Evolutionary conservation across 2,888 invertebrate species (phyloP).

Genomic region (Hydropsyche betteni): DNA sequence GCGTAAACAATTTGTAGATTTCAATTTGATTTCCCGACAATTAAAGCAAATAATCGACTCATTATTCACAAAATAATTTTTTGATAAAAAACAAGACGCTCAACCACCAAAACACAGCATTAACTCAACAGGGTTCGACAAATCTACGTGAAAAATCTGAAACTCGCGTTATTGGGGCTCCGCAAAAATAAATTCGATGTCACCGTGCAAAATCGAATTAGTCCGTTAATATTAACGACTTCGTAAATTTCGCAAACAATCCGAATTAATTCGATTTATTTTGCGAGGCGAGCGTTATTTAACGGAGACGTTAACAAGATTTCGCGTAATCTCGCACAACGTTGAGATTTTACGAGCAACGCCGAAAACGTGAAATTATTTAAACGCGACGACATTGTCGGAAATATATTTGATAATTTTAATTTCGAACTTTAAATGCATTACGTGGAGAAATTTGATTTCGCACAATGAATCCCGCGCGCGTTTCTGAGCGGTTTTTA

Average conservation of each 20-base stretch:
- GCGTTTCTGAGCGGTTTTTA: no score
- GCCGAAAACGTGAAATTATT: not conserved
- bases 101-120: no score
- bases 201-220: slow-evolving; percentile 15
- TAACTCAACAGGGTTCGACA: no score
- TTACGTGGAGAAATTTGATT: no score
- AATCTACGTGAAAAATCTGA: no score
- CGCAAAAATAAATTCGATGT: not conserved
- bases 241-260: slow-evolving; percentile 16
- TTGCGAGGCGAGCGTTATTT: slow-evolving; percentile 12
- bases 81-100: no score
- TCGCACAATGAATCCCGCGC: not conserved
- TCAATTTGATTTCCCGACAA: no score
- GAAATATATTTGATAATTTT: not conserved
- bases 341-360: not conserved
- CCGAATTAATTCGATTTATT: slow-evolving; percentile 27
- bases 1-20: no score
- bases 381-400: not conserved
- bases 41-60: no score
- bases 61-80: no score
- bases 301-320: slow-evolving; percentile 16
- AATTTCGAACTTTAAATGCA: no score
- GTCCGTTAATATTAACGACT: slow-evolving; percentile 11
- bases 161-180: no score
- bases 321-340: slow-evolving; percentile 8